A percentile compares a stretch with the other conserved stretches of the same genome.
Evolutionary conservation across 1,140 invertebrate genomes (phyloP).

Genomic region (Hycleus phaleratus): DNA sequence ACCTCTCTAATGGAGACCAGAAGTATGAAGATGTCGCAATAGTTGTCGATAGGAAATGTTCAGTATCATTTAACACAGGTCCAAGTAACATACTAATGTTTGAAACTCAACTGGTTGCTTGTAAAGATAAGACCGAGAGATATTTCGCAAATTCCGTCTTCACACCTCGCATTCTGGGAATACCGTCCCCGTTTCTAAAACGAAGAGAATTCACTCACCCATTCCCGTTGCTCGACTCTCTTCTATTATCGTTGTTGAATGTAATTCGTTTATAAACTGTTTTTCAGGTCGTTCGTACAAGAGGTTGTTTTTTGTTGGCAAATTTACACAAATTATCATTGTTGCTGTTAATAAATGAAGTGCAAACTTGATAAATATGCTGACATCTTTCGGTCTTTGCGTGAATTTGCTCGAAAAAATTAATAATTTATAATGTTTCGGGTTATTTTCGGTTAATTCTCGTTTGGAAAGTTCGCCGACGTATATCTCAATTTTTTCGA

Average conservation of each 20-base stretch:
- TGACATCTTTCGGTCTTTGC: background rate
- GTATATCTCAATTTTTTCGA: background rate
- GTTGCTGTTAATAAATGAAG: no score
- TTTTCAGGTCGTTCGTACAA: background rate
- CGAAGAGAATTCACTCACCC: background rate
- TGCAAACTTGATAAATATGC: no score
- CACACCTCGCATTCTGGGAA: slow-evolving; percentile 16
- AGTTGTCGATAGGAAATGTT: slow-evolving; percentile 5
- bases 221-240: no score
- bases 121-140: slow-evolving; percentile 12
- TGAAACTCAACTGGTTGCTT: slow-evolving; percentile 7
- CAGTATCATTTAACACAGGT: slow-evolving; percentile 3
- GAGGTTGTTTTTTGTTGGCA: background rate
- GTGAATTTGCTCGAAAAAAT: background rate
- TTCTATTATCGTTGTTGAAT: slow-evolving; percentile 5
- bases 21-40: slow-evolving; percentile 15
- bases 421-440: background rate
- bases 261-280: slow-evolving; percentile 9
- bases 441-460: no score
- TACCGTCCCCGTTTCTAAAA: slow-evolving; percentile 3
- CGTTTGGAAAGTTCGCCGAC: no score
- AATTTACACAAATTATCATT: no score
- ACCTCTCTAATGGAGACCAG: slow-evolving; percentile 14
- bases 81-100: background rate
- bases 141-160: slow-evolving; percentile 18